Conservation (phyloP, 2,113 vertebrate genomes). For the Megaptera novaeangliae region DNA sequence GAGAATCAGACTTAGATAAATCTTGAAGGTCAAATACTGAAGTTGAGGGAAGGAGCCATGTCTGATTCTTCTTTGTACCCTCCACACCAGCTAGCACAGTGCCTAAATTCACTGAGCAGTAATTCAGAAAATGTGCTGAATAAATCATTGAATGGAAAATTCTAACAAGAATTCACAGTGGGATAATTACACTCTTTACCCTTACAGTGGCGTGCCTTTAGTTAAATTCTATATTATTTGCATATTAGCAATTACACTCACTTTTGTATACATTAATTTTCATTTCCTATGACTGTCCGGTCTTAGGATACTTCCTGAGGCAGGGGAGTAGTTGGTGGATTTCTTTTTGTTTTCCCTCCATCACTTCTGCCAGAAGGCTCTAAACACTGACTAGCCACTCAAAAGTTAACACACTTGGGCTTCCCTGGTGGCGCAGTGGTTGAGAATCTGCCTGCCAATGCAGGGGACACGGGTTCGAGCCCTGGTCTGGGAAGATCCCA, state of each 20-base stretch:
- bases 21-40: neutral
- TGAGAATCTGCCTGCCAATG: no score
- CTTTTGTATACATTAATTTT: neutral
- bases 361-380: neutral
- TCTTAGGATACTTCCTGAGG: neutral
- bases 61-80: neutral
- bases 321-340: no score
- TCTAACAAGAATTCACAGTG: neutral
- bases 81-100: accelerated
- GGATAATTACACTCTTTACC: neutral
- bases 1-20: neutral
- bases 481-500: no score
- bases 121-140: neutral
- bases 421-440: no score
- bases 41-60: neutral
- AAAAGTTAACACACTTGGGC: neutral
- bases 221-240: neutral
- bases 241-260: neutral
- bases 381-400: neutral
- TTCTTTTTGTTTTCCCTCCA: neutral
- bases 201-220: neutral
- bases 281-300: neutral
- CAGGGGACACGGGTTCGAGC: no score
- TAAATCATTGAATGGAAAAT: neutral
- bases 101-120: neutral